Conservation (phyloP, 2,888 invertebrate genomes). For the Meliscaeva auricollis region DNA sequence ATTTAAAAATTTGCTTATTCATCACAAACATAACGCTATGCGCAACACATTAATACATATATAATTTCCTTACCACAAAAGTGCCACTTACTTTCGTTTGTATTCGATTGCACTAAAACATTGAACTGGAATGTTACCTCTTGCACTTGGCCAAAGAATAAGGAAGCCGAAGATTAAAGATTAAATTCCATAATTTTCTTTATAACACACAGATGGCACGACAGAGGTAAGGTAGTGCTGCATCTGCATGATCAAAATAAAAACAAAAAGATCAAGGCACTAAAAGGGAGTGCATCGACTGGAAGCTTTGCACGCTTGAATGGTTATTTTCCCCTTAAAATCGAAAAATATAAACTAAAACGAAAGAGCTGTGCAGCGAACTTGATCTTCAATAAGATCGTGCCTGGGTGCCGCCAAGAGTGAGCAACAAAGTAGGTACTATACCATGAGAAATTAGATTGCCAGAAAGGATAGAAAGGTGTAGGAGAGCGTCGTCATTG, state of each 20-base stretch:
- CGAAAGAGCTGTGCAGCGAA: slow-evolving; percentile 41
- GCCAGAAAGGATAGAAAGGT: slow-evolving; percentile 50
- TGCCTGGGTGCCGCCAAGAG: slow-evolving; percentile 11
- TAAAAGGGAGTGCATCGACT: slow-evolving; percentile 50
- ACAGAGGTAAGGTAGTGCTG: background rate
- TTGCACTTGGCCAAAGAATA: slow-evolving; percentile 51
- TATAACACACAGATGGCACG: slow-evolving; percentile 29
- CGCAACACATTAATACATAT: slow-evolving; percentile 3
- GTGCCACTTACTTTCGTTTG: slow-evolving; percentile 55
- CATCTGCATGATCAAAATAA: background rate
- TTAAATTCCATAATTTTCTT: slow-evolving; percentile 59
- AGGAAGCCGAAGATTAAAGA: slow-evolving; percentile 55
- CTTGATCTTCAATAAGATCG: slow-evolving; percentile 59
- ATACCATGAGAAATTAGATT: background rate
- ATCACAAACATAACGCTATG: slow-evolving; percentile 11
- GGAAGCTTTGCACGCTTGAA: slow-evolving; percentile 35
- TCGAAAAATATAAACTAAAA: slow-evolving; percentile 21
- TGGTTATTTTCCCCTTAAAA: slow-evolving; percentile 26
- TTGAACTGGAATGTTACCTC: slow-evolving; percentile 44
- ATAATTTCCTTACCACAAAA: slow-evolving; percentile 41
- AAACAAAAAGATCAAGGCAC: slow-evolving; percentile 16
- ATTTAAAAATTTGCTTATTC: slow-evolving; percentile 52
- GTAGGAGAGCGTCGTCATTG: slow-evolving; percentile 46
- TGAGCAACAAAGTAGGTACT: background rate
- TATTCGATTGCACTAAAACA: slow-evolving; percentile 32